These are phyloP conservation scores for Lapara coniferarum DNA, from an alignment of 2,888 invertebrate species.

Conservation along the genomic window DNA sequence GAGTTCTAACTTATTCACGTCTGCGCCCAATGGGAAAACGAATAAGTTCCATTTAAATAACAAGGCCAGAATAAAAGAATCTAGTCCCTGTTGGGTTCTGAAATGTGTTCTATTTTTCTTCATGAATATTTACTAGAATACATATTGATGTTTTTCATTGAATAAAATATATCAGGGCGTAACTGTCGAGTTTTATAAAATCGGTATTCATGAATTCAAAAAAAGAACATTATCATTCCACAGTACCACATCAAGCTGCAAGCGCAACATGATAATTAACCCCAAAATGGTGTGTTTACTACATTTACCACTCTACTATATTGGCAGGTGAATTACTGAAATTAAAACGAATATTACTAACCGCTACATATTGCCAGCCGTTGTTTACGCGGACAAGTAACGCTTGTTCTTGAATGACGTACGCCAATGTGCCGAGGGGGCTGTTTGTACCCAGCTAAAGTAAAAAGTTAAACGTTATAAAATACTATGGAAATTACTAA, in stretches of 20 bases:
- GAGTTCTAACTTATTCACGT: conserved; percentile 43
- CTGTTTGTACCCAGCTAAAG: conserved; percentile 71
- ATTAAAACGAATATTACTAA: conserved; percentile 78
- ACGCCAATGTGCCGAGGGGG: conserved; percentile 93
- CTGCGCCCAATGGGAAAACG: conserved; percentile 43
- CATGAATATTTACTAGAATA: conserved; percentile 47
- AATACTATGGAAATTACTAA: neutral
- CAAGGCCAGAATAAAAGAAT: conserved; percentile 47
- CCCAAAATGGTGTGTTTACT: conserved; percentile 27
- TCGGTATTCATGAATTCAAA: neutral
- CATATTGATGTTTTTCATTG: conserved; percentile 37
- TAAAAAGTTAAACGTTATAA: conserved; percentile 37
- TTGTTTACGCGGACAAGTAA: conserved; percentile 94
- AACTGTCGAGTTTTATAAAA: neutral
- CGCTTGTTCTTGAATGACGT: conserved; percentile 95
- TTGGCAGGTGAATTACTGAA: conserved; percentile 35
- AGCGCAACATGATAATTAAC: conserved; percentile 37
- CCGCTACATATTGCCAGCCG: conserved; percentile 97
- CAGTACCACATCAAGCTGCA: neutral
- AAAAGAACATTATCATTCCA: neutral
- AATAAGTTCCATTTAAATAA: conserved; percentile 57
- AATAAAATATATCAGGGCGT: neutral
- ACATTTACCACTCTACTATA: conserved; percentile 43
- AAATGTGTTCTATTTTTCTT: conserved; percentile 40
- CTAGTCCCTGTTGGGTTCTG: conserved; percentile 44